Percentiles rank a stretch among this genome's conserved stretches.
phyloP scores from a whole-genome alignment of 2,888 invertebrate species.

The Adela reaumurella region DNA sequence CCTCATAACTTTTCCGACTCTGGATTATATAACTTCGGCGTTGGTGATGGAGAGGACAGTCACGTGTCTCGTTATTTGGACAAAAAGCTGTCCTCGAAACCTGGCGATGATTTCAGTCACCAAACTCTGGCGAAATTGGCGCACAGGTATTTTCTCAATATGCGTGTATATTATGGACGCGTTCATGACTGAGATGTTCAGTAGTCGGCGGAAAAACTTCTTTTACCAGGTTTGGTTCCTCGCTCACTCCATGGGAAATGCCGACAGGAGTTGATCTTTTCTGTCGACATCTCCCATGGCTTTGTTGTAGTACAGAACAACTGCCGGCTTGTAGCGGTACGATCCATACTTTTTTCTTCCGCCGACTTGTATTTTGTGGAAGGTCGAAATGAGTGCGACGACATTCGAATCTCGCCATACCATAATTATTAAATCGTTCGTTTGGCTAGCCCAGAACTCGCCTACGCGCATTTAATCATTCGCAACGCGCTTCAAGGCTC shows the following conservation, averaged over 20 bases:
- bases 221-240: constrained; percentile 12
- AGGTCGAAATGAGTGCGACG: background rate
- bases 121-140: too few species aligned
- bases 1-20: too few species aligned
- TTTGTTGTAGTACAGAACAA: constrained; percentile 11
- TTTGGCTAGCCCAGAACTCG: background rate
- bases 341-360: background rate
- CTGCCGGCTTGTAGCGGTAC: constrained; percentile 5
- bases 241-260: constrained; percentile 6
- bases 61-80: too few species aligned
- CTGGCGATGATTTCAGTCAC: too few species aligned
- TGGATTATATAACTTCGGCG: too few species aligned
- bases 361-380: background rate
- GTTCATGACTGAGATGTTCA: constrained; percentile 9
- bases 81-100: too few species aligned
- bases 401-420: background rate
- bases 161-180: background rate
- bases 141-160: too few species aligned
- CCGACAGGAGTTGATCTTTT: constrained; percentile 7
- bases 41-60: too few species aligned
- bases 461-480: too few species aligned
- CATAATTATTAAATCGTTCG: background rate
- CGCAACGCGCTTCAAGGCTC: too few species aligned
- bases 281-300: constrained; percentile 10
- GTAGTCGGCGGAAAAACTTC: constrained; percentile 12